Evolutionary conservation across 2,113 vertebrate species (phyloP), one percentile per base, ranked within the genome.

Genomic region (Cololabis saira): DNA sequence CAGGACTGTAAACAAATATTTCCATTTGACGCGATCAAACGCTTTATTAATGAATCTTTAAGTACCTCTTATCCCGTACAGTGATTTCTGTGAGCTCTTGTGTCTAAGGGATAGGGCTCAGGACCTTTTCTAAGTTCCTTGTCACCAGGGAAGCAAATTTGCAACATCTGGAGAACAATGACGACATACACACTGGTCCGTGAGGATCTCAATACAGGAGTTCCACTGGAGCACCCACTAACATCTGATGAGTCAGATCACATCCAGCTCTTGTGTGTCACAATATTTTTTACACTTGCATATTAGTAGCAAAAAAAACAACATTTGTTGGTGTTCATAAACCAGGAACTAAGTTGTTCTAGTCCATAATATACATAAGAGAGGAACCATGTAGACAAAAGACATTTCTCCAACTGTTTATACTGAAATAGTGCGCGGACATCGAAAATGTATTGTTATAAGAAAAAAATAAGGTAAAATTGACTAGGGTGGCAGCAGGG

Each of bases 71-170:
- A 12, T 13, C 11, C 12, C 21, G 48, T 44, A 8, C 11, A 42
- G 33, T 37, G 33, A 7, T 37, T 30, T 70, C 51, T 56, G 15
- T 27, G 1, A 2, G 50, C 15, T 56, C 49, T 43, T 17, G 13
- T 54, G 19, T 65, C 12, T 65, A 27, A 61, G 43, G 43, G 16
- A 12, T 0, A 27, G 15, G 17, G 16, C 30, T 42, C 43, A 15
- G 19, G 57, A 37, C 33, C 33, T 11, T 37, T 37, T 37, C 33
- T 37, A 37, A 37, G 21, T 21, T 71, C n/a, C 47, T 42, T 54
- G 4, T 33, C n/a, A 45, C 22, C n/a, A 11, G 5, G n/a, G 14
- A 52, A 37, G 18, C 10, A 15, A 49, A 22, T 54, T 10, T 12
- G 14, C 13, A 24, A 5, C 27, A n/a, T 0, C 15, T 33, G 66